Evolutionary conservation across 2,888 invertebrate genomes (phyloP).

Genomic region (Eurytoma adleriae): DNA sequence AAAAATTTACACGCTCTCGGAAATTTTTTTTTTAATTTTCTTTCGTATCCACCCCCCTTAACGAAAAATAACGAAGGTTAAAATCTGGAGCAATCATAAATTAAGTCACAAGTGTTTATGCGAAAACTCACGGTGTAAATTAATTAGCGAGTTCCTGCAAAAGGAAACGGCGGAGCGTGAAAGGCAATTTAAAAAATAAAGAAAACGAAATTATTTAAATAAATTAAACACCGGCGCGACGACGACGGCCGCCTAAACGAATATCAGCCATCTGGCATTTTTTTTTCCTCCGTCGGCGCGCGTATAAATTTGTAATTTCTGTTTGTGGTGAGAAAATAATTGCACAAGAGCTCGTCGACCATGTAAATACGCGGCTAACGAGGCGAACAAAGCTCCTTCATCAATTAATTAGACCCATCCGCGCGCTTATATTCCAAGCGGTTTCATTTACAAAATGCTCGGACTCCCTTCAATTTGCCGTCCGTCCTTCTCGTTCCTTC

Average conservation of each 20-base stretch:
- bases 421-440: constrained; percentile 31
- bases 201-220: neutral
- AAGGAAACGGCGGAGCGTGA: too few species aligned
- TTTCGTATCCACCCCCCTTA: too few species aligned
- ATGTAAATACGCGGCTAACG: constrained; percentile 44
- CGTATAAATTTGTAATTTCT: constrained; percentile 47
- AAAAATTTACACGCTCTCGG: too few species aligned
- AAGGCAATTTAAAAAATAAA: neutral
- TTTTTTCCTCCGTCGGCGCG: neutral
- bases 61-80: too few species aligned
- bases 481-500: neutral
- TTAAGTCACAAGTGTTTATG: neutral
- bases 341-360: constrained; percentile 38
- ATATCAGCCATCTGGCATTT: neutral
- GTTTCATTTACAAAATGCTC: constrained; percentile 37
- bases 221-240: constrained; percentile 19
- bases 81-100: too few species aligned
- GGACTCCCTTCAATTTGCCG: neutral
- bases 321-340: constrained; percentile 44
- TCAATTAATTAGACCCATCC: constrained; percentile 40
- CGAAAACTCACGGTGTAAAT: neutral
- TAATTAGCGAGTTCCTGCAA: neutral
- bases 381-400: constrained; percentile 42
- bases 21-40: too few species aligned
- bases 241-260: constrained; percentile 16